A percentile compares a stretch with the other conserved stretches of the same genome.
phyloP scores from a whole-genome alignment of 2,888 invertebrate genomes.

The Dioctria rufipes region DNA sequence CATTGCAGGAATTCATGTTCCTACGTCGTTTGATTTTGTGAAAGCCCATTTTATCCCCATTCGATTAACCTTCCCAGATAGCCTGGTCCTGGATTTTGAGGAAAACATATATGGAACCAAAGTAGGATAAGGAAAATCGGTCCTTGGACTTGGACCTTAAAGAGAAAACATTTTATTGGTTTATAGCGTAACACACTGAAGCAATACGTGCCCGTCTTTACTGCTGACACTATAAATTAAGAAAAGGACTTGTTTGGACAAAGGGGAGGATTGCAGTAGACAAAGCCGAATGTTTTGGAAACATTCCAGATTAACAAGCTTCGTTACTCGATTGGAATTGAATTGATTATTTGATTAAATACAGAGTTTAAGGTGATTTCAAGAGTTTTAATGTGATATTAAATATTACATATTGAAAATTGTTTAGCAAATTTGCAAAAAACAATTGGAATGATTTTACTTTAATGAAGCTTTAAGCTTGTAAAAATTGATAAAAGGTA shows the following conservation, averaged over 20 bases:
- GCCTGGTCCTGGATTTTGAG: not conserved
- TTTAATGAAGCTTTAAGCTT: too few relatives aligned
- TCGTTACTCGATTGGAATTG: slow-evolving; percentile 28
- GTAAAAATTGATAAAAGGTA: too few relatives aligned
- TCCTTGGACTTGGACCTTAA: not conserved
- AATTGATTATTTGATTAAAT: slow-evolving; percentile 29
- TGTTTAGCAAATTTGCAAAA: too few relatives aligned
- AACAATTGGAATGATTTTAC: too few relatives aligned
- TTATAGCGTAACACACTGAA: slow-evolving; percentile 23
- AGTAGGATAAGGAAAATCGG: not conserved
- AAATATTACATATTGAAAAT: not conserved
- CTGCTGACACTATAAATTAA: slow-evolving; percentile 47
- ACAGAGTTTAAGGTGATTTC: not conserved
- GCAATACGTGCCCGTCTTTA: slow-evolving; percentile 31
- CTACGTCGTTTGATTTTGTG: not conserved
- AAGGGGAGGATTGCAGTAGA: slow-evolving; percentile 12
- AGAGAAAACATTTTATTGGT: slow-evolving; percentile 48
- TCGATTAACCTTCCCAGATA: slow-evolving; percentile 32
- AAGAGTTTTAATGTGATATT: slow-evolving; percentile 1
- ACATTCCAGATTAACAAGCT: slow-evolving; percentile 37
- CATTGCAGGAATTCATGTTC: not conserved
- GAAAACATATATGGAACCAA: slow-evolving; percentile 5
- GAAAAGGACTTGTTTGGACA: not conserved
- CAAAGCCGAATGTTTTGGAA: slow-evolving; percentile 14
- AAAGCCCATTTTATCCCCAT: slow-evolving; percentile 9